phyloP scores from a whole-genome alignment of 2,113 vertebrate genomes.

The Raphicerus campestris region DNA sequence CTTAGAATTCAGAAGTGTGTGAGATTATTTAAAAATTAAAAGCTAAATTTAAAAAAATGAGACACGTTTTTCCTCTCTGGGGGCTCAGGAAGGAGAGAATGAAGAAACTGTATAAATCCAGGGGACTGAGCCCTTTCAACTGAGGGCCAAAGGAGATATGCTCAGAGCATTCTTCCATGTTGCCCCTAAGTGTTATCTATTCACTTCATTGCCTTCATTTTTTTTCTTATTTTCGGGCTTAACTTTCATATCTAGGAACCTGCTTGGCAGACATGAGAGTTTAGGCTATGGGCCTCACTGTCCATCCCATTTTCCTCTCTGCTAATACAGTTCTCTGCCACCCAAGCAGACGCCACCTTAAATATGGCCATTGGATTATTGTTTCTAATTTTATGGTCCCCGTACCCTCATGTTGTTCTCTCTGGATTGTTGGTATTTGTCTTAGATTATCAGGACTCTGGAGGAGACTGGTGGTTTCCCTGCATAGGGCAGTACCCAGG shows the following conservation, averaged over 20 bases:
- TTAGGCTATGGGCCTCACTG: neutral
- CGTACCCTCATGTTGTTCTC: neutral
- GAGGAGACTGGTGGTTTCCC: neutral
- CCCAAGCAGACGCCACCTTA: neutral
- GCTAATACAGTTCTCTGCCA: neutral
- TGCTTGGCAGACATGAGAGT: neutral
- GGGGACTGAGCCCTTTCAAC: neutral
- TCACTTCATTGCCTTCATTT: neutral
- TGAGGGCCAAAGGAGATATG: neutral
- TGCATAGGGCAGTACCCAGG: too few species aligned
- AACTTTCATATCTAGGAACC: neutral
- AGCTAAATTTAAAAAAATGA: neutral
- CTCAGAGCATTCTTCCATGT: too few species aligned
- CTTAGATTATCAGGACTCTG: neutral
- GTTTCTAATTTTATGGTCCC: neutral
- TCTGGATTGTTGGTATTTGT: neutral
- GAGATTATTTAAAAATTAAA: neutral
- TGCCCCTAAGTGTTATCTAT: rapidly evolving
- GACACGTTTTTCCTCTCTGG: neutral
- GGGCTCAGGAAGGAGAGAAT: neutral
- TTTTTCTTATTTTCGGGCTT: neutral
- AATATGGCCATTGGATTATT: neutral
- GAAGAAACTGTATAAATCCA: neutral
- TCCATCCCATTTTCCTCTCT: neutral
- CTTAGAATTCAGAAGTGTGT: neutral